Base-by-base conservation (phyloP, 1,140 invertebrate species). In the Temnothorax longispinosus region DNA sequence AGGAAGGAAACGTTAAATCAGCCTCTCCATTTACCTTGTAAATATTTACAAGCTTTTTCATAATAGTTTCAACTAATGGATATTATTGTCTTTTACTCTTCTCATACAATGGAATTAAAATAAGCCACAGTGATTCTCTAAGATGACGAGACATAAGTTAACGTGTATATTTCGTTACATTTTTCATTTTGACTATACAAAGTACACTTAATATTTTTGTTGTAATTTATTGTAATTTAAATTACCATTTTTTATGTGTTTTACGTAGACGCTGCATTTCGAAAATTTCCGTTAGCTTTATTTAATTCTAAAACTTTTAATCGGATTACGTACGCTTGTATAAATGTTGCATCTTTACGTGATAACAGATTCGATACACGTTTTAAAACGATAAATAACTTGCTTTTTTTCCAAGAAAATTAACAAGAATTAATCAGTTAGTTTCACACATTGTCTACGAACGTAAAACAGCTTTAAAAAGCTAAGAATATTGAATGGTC, bases 1-100 rank as follows among this genome's bases (percentile, higher is more conserved):
- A n/a, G 13, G 27, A 27, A 75, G 58, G 18, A 67, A 65, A n/a
- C 8, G 3, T 77, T 62, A 75, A 72, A 56, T 72, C 52, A 85
- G 0, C 0, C 11, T 32, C 13, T 38, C 32, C 47, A 1, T n/a
- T n/a, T 71, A 8, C n/a, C 47, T 71, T 7, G 10, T 13, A 69
- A 54, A 38, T 4, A 35, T 54, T 54, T 54, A 27, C 8, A 0
- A 11, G 0, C 27, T 47, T 76, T 85, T 84, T 88, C 85, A 18
- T 11, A n/a, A n/a, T 50, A 69, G 4, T n/a, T 75, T 62, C 44
- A 72, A n/a, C 11, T 13, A 52, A 35, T 6, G 11, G 5, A 78
- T 78, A 52, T 44, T 38, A 82, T 52, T 13, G 58, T 77, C 27
- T 74, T 54, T 58, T n/a, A 77, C 6, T 21, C 10, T 38, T 3